Conservation (phyloP, 2,113 vertebrate species). For the Sarotherodon lohbergeri region DNA sequence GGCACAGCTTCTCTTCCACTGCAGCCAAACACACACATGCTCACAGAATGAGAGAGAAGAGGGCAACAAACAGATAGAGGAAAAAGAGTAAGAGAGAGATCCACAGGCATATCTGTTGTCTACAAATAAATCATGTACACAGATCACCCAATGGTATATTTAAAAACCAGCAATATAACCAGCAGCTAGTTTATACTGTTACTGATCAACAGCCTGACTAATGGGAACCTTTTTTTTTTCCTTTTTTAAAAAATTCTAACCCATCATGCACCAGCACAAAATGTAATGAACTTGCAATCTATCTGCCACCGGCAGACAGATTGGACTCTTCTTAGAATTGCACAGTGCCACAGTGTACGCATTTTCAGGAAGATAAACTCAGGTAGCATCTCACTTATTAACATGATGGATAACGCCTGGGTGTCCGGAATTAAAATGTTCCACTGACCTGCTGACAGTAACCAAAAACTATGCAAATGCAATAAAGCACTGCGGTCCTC, state of each 20-base stretch:
- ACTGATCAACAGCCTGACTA: background rate
- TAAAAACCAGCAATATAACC: background rate
- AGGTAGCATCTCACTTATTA: background rate
- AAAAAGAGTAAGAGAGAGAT: background rate
- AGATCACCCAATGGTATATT: background rate
- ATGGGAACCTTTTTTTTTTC: background rate
- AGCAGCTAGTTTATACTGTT: background rate
- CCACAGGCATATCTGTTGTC: background rate
- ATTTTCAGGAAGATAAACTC: background rate
- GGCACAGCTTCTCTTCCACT: constrained; percentile 1
- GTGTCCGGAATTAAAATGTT: background rate
- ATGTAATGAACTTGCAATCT: background rate
- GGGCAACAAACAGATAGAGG: background rate
- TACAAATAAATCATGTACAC: background rate
- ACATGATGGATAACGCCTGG: background rate
- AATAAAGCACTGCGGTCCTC: background rate
- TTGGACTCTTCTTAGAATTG: background rate
- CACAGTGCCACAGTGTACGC: background rate
- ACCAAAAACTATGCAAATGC: background rate
- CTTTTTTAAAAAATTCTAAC: accelerated
- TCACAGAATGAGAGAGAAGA: background rate
- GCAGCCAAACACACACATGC: background rate
- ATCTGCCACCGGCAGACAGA: background rate
- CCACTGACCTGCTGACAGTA: background rate
- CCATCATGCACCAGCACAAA: background rate